Percentiles rank a stretch among this genome's conserved stretches.
phyloP scores from a whole-genome alignment of 2,888 invertebrate species.

The Chrysomela aeneicollis region DNA sequence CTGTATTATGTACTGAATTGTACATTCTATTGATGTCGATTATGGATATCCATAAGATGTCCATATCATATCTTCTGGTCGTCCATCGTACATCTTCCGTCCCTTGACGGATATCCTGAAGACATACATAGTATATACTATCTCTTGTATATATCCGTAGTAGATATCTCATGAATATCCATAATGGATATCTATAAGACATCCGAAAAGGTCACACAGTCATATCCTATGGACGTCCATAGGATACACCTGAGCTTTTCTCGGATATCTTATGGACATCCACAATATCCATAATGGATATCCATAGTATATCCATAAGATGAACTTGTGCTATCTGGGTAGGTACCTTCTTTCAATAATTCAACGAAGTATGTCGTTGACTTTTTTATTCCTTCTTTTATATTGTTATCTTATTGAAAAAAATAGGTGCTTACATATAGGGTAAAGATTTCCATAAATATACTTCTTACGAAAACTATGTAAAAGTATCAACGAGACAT shows the following conservation, averaged over 20 bases:
- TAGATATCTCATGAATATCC: background rate
- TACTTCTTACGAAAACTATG: too few species aligned
- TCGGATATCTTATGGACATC: background rate
- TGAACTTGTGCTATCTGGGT: too few species aligned
- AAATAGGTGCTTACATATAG: too few species aligned
- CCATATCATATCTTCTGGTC: background rate
- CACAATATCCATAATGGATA: background rate
- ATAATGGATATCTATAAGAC: too few species aligned
- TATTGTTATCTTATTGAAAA: too few species aligned
- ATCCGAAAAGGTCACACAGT: too few species aligned
- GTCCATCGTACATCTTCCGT: background rate
- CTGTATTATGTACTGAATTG: background rate
- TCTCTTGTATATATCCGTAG: background rate
- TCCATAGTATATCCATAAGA: background rate
- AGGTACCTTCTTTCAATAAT: too few species aligned
- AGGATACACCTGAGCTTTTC: background rate
- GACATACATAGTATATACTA: background rate
- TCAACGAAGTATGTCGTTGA: too few species aligned
- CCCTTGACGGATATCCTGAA: background rate
- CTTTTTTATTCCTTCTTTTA: too few species aligned
- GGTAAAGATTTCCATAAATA: too few species aligned
- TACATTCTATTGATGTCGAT: background rate
- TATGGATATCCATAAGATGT: background rate
- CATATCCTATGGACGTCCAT: slow-evolving; percentile 2
- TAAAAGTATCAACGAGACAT: too few species aligned